Base-by-base conservation (phyloP, 1,140 invertebrate genomes). In the Drosophila persimilis region DNA sequence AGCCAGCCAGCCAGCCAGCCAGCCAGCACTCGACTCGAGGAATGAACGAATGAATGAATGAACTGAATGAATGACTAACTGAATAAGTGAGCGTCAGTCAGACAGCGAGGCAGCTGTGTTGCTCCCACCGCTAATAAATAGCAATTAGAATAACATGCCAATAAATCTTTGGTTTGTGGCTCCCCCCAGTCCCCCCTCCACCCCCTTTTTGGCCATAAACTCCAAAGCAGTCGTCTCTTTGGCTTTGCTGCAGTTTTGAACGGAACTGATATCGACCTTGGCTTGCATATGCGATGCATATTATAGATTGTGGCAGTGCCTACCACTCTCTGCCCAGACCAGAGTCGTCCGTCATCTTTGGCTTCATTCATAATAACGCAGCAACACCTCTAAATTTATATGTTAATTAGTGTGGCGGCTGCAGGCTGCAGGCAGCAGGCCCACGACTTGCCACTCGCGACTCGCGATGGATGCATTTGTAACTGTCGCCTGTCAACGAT, bases 111-210 rank as follows among this genome's bases (percentile, higher is more conserved):
- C 29, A 54, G 41, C 50, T 46, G 57, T 15, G 31, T 53, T 41
- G 67, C 53, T 45, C 61, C 51, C 64, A 61, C 65, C 53, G 56
- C 78, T 62, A 78, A 88, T 86, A 86, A 86, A 86, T 88, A 71
- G 62, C 83, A 88, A 83, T 86, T 88, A 83, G 83, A 78, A 78
- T 88, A 86, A 83, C 79, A 83, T 79, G 74, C 74, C 73, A 83
- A 88, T 78, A 83, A 63, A 88, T 88, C 81, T 80, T 70, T 35
- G 3, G 29, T 39, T 8, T 31, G 29, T 50, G 29, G 66, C 61
- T 11, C 35, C 7, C 8, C 29, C 8, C 29, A 24, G 0, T 4
- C 24, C 17, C 17, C 17, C 17, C 17, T 1, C 17, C 20, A 5
- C 31, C 6, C 29, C 31, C 73, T 86, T 64, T 74, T 74, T 67